Evolutionary conservation across 2,888 invertebrate species (phyloP), one percentile per base, ranked within the genome.

Genomic region (Nomada ruficornis): DNA sequence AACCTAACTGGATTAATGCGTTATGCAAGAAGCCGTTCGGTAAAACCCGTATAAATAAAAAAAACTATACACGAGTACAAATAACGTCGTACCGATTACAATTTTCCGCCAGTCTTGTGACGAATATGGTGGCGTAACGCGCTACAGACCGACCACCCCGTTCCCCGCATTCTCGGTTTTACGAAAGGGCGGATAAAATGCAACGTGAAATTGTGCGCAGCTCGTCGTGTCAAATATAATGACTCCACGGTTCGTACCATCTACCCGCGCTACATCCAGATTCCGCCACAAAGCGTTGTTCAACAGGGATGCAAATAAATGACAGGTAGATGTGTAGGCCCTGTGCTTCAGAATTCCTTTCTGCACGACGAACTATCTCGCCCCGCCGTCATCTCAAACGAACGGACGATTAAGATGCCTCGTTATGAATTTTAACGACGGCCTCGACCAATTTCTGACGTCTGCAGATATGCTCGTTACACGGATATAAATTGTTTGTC

Each of bases 371-470:
- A 26, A 59, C 15, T 4, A 26, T 13, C 29, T 2, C 42, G 11
- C 29, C n/a, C 15, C 36, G 36, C 36, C 9, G 60, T 9, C 15
- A 29, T 7, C 2, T 54, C 23, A 71, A 64, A 50, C 26, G 60
- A 54, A 55, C 20, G 26, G 67, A 60, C 54, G 70, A 74, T 83
- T 69, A 74, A 44, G 26, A 71, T 62, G 63, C 4, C 74, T 77
- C 71, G 62, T 82, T 80, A 80, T 23, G 63, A 60, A 64, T 23
- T 23, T 73, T 75, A 84, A 80, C 47, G 80, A 77, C 63, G 47
- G 50, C 20, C 18, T 52, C 82, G 64, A 55, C 5, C 50, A 71
- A 70, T 74, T 64, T 57, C 54, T 15, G 44, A 77, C 70, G 64
- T 36, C 44, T 23, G 69, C 20, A 77, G 73, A 76, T 57, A 54